Base-by-base conservation (phyloP, 1,140 invertebrate species). In the Apis dorsata region DNA sequence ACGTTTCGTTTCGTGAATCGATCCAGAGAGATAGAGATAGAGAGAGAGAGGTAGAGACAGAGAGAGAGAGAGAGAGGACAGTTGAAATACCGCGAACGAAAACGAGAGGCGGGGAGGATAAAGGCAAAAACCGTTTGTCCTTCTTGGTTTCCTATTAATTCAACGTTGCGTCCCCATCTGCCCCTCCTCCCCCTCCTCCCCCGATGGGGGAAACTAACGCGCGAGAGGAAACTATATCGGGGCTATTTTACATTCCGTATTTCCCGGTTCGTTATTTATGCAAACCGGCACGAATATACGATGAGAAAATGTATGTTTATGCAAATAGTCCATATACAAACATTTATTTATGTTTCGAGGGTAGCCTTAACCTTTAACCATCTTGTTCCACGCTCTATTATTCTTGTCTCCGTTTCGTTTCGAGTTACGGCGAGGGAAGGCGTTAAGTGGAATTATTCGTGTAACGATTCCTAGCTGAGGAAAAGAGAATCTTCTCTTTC, bases 221-320 rank as follows among this genome's bases (percentile, higher is more conserved):
- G 74, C 44, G 62, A 44, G 44, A 70, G 83, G 63, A 69, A 83
- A 70, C 81, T 81, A 73, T 86, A 79, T 76, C 70, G 62, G 55
- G 72, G 85, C 87, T 86, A 83, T 89, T 91, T 91, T 89, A 89
- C 88, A 91, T 88, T 89, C 86, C 83, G 85, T 87, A 89, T 91
- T 90, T 90, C 90, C 86, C 87, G 74, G 88, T 91, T 92, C 91
- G 90, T 92, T 92, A 91, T 88, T 90, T 90, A 92, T 92, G 91
- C 90, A 92, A 91, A 91, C 90, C 80, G 79, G 75, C 79, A 79
- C 34, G 88, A 89, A 91, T 90, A 87, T 79, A 79, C 81, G 85
- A 91, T 88, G 89, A 91, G 91, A 91, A 92, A 92, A 90, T 92
- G 88, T 89, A 83, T 88, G 87, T 75, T 89, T 85, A 88, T 89